phyloP scores from a whole-genome alignment of 2,797 vertebrate species.

The Cirrhinus mrigala region DNA sequence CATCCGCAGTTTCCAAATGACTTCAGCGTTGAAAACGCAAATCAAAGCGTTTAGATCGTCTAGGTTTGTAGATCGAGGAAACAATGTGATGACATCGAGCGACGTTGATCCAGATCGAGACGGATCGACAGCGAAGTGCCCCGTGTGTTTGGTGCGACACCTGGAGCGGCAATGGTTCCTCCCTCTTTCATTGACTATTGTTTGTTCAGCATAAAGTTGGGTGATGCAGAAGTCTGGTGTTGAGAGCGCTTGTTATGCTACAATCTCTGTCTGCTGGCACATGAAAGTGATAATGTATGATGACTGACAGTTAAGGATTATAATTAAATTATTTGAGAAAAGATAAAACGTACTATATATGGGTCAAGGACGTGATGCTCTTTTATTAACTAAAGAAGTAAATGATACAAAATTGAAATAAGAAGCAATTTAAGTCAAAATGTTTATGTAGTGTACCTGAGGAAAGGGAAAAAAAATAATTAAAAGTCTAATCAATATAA shows the following conservation, averaged over 20 bases:
- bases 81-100: slow-evolving; percentile 27
- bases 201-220: slow-evolving; percentile 79
- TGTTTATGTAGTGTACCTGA: not conserved
- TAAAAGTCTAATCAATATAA: not conserved
- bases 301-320: not conserved
- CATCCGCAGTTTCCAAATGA: slow-evolving; percentile 48
- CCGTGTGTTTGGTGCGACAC: slow-evolving; percentile 65
- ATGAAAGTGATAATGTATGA: not conserved
- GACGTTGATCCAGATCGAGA: slow-evolving; percentile 44
- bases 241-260: not conserved
- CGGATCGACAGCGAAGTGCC: slow-evolving; percentile 37
- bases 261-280: not conserved
- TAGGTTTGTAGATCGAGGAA: slow-evolving; percentile 12
- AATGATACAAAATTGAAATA: too few relatives aligned
- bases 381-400: not conserved
- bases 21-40: slow-evolving; percentile 9
- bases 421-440: not conserved
- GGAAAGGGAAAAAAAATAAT: not conserved
- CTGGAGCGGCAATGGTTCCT: slow-evolving; percentile 71
- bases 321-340: not conserved
- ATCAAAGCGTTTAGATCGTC: not conserved
- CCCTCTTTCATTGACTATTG: slow-evolving; percentile 78
- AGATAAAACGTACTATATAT: not conserved
- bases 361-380: not conserved
- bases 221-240: slow-evolving; percentile 70